Evolutionary conservation across 2,797 vertebrate species (phyloP).

Genomic region (Pseudocheirus occidentalis): DNA sequence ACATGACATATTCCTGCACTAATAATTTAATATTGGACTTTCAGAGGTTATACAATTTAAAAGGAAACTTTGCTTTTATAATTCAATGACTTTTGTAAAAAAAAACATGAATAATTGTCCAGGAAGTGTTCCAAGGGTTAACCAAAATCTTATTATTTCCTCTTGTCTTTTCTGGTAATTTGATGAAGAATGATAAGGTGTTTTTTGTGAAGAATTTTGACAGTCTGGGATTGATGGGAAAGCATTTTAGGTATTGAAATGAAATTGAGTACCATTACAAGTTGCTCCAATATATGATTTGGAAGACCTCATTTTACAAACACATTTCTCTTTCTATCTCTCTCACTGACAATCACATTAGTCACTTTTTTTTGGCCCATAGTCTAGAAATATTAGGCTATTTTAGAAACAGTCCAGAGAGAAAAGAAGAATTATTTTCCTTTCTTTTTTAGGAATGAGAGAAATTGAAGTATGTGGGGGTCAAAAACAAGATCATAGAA

Average conservation of each 20-base stretch:
- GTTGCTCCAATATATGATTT: conserved; percentile 38
- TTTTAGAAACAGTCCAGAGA: conserved; percentile 40
- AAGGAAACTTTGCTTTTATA: conserved; percentile 16
- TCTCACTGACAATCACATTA: conserved; percentile 51
- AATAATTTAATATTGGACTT: not conserved
- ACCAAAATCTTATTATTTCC: not conserved
- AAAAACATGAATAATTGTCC: not conserved
- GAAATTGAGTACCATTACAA: conserved; percentile 31
- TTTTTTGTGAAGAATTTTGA: conserved; percentile 27
- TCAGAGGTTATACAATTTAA: not conserved
- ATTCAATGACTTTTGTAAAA: conserved; percentile 9
- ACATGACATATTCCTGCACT: not conserved
- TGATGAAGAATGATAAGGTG: conserved; percentile 6
- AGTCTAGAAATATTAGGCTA: conserved; percentile 26
- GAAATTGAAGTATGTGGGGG: not conserved
- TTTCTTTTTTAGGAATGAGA: conserved; percentile 25
- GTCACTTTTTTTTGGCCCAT: conserved; percentile 4
- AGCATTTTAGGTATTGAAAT: conserved; percentile 13
- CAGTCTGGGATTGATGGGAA: conserved; percentile 45
- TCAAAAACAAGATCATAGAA: not conserved
- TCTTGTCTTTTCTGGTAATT: conserved; percentile 39
- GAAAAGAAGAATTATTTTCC: conserved; percentile 20
- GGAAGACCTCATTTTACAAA: conserved; percentile 29
- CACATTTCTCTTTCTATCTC: conserved; percentile 28
- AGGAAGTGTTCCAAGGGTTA: conserved; percentile 6